Percentiles rank a stretch among this genome's conserved stretches.
Conservation (phyloP, 2,888 invertebrate species). For the Caenorhabditis sp. region DNA sequence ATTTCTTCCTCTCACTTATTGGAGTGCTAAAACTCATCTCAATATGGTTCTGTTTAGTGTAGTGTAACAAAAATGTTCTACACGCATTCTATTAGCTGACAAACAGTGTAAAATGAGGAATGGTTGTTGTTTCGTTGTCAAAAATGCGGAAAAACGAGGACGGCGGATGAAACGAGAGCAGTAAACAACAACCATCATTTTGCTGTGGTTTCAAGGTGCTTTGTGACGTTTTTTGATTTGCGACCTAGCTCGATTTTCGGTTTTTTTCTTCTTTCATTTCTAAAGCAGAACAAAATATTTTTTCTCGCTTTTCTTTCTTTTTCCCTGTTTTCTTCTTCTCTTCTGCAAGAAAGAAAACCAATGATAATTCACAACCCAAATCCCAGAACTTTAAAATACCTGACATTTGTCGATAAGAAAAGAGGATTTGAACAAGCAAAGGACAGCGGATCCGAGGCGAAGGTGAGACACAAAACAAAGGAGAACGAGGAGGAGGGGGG, state of each 20-base stretch:
- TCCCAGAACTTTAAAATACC: neutral
- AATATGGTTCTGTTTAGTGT: neutral
- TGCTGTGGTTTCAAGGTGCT: conserved; percentile 19
- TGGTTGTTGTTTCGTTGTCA: neutral
- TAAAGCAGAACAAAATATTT: conserved; percentile 5
- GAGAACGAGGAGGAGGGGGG: neutral
- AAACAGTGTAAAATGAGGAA: neutral
- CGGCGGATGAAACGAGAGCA: neutral
- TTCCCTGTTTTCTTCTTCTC: neutral
- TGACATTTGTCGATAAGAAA: neutral
- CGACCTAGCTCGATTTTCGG: neutral
- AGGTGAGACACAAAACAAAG: conserved; percentile 3
- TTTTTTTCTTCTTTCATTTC: too few relatives aligned
- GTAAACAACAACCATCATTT: conserved; percentile 23
- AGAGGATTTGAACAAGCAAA: neutral
- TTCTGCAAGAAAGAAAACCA: neutral
- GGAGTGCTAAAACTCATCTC: neutral
- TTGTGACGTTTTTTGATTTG: conserved; percentile 31
- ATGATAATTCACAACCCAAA: neutral
- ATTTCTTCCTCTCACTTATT: conserved; percentile 10
- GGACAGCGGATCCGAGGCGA: neutral
- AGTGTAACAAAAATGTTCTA: conserved; percentile 3
- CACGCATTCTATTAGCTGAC: neutral
- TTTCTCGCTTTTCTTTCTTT: neutral
- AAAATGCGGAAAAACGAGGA: neutral